Conservation (phyloP, 2,797 vertebrate genomes). For the Capromys pilorides region DNA sequence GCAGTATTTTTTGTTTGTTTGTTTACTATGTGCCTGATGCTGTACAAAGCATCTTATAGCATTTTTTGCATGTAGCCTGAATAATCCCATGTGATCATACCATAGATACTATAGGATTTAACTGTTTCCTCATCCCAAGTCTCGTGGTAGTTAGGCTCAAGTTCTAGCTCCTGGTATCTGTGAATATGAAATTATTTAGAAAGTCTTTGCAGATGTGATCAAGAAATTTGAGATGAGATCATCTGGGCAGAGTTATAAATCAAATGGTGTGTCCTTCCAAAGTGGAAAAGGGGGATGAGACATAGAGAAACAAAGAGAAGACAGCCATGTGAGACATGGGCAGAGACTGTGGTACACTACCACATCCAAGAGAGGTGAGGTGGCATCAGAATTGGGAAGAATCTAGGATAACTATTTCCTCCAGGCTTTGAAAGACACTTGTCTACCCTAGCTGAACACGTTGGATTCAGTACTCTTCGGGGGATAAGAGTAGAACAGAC, state of each 20-base stretch:
- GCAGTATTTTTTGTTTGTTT: background rate
- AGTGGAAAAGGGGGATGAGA: background rate
- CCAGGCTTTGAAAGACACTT: background rate
- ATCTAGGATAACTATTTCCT: background rate
- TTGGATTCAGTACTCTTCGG: background rate
- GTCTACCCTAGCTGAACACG: background rate
- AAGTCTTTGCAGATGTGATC: background rate
- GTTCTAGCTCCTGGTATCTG: background rate
- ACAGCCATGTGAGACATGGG: background rate
- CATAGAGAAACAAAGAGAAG: background rate
- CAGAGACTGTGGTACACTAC: background rate
- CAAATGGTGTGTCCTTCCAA: background rate
- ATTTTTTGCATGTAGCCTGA: background rate
- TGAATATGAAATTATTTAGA: background rate
- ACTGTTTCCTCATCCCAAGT: accelerated
- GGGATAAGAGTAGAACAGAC: background rate
- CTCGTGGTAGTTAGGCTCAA: background rate
- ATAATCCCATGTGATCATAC: background rate
- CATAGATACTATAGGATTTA: background rate
- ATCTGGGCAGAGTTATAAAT: background rate
- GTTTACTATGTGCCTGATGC: background rate
- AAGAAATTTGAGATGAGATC: background rate
- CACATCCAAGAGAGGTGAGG: background rate
- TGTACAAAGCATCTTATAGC: background rate
- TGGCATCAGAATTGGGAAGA: background rate